A percentile compares a stretch with the other conserved stretches of the same genome.
phyloP scores from a whole-genome alignment of 2,888 invertebrate species.

The Chaetoderma sp. region DNA sequence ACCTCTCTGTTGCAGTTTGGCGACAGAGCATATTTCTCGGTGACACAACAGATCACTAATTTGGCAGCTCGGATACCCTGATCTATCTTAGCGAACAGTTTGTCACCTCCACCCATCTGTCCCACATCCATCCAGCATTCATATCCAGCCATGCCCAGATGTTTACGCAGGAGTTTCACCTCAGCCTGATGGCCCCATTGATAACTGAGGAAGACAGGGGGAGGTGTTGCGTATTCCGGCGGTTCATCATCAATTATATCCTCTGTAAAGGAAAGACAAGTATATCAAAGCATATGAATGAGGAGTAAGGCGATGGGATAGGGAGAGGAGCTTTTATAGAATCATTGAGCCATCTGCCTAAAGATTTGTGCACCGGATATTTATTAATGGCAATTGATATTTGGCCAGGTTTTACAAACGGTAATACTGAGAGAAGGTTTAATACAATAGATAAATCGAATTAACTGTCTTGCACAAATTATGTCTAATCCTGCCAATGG shows the following conservation, averaged over 20 bases:
- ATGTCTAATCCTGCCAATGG: too few species aligned
- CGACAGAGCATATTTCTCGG: conserved; percentile 63
- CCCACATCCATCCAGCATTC: conserved; percentile 67
- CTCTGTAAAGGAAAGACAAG: conserved; percentile 34
- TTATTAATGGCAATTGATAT: too few species aligned
- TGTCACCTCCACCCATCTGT: conserved; percentile 68
- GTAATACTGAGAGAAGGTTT: too few species aligned
- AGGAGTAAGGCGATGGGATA: too few species aligned
- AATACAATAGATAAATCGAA: too few species aligned
- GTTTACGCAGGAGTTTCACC: conserved; percentile 58
- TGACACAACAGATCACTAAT: conserved; percentile 57
- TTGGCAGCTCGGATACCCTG: conserved; percentile 60
- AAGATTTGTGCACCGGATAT: too few species aligned
- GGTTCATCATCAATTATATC: conserved; percentile 45
- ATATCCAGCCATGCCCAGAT: conserved; percentile 63
- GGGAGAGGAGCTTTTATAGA: too few species aligned
- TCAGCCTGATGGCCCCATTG: conserved; percentile 66
- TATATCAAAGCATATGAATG: too few species aligned
- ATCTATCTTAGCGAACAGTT: conserved; percentile 65
- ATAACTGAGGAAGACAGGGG: conserved; percentile 57
- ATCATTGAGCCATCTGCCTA: too few species aligned
- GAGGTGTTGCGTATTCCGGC: conserved; percentile 39
- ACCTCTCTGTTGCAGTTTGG: conserved; percentile 68
- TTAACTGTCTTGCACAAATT: too few species aligned
- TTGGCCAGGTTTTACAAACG: too few species aligned